Base-by-base conservation (phyloP, 2,797 vertebrate species). In the Alexandromys oeconomus region DNA sequence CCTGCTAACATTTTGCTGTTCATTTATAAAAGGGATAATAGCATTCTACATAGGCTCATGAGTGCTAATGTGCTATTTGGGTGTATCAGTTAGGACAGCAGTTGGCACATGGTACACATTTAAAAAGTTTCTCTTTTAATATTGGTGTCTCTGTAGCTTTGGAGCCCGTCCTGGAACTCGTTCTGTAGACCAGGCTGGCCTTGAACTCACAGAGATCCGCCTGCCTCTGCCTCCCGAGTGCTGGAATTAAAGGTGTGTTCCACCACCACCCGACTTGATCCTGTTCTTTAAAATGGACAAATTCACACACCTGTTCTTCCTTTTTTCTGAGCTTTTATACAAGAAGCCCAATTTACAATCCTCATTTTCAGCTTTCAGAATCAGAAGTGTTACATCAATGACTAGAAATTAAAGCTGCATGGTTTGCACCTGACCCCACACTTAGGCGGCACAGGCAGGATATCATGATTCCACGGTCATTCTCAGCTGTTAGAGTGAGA, bases 321-420 rank as follows among this genome's bases (percentile, higher is more conserved):
- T 34, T 94, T 96, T 88, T 94, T 71, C 71, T 93, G 13, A 77
- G 48, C 46, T 82, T 88, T 93, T 96, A 74, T 43, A n/a, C 81
- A 71, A 94, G 87, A 89, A 74, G 17, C 1, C 23, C 6, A 4
- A 85, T 13, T 95, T 89, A 89, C 46, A 21, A 34, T 93, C n/a
- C 51, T 91, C 9, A 67, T 85, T 88, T 92, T 88, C 27, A 73
- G 12, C 29, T 77, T 82, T 91, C 43, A 94, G 69, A 93, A 48
- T 79, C 13, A 29, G 85, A 92, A 73, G 37, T 46, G 12, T 77
- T 79, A 29, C n/a, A n/a, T 34, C 31, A 61, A 89, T 84, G n/a
- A 12, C 74, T 86, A 80, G 88, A 91, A 86, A 89, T 89, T 63
- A 84, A 94, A 77, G 87, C 31, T n/a, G 19, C 21, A 1, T 27